Percentiles rank a stretch among this genome's conserved stretches.
phyloP scores from a whole-genome alignment of 2,888 invertebrate genomes.

The Timandra comae region DNA sequence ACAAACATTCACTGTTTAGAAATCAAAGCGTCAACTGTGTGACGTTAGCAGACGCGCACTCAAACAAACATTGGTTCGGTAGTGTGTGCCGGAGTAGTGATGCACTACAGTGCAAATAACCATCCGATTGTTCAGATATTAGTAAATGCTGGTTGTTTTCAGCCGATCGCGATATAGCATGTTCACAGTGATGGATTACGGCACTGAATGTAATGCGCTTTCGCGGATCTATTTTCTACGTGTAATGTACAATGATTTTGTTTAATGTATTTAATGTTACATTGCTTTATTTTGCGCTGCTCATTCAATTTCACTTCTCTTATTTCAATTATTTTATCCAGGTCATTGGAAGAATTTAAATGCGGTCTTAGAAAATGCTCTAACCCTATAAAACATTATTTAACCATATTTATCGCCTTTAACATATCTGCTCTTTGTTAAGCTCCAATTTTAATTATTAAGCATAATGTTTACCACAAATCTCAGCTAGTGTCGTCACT shows the following conservation, averaged over 20 bases:
- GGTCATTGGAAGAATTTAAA: too few relatives aligned
- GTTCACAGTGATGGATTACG: slow-evolving; percentile 50
- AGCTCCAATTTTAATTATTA: slow-evolving; percentile 21
- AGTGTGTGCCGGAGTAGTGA: too few relatives aligned
- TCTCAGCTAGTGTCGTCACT: slow-evolving; percentile 33
- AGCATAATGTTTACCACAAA: slow-evolving; percentile 34
- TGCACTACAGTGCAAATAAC: slow-evolving; percentile 39
- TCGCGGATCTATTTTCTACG: slow-evolving; percentile 18
- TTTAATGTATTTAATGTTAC: slow-evolving; percentile 6
- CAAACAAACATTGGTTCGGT: slow-evolving; percentile 42
- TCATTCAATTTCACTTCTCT: too few relatives aligned
- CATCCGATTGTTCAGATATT: slow-evolving; percentile 55
- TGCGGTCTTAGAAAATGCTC: too few relatives aligned
- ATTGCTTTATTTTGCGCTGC: too few relatives aligned
- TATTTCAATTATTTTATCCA: too few relatives aligned
- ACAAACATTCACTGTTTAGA: slow-evolving; percentile 35
- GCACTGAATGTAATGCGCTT: slow-evolving; percentile 39
- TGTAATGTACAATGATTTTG: slow-evolving; percentile 16
- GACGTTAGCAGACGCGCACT: slow-evolving; percentile 38
- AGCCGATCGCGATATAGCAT: slow-evolving; percentile 50
- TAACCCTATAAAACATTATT: background rate
- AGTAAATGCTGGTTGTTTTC: slow-evolving; percentile 46
- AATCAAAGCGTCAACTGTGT: slow-evolving; percentile 25
- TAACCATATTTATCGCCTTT: too few relatives aligned
- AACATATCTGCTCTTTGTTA: too few relatives aligned